Percentiles rank a stretch among this genome's conserved stretches.
Conservation (phyloP, 2,113 vertebrate species). For the Tringa solitaria region DNA sequence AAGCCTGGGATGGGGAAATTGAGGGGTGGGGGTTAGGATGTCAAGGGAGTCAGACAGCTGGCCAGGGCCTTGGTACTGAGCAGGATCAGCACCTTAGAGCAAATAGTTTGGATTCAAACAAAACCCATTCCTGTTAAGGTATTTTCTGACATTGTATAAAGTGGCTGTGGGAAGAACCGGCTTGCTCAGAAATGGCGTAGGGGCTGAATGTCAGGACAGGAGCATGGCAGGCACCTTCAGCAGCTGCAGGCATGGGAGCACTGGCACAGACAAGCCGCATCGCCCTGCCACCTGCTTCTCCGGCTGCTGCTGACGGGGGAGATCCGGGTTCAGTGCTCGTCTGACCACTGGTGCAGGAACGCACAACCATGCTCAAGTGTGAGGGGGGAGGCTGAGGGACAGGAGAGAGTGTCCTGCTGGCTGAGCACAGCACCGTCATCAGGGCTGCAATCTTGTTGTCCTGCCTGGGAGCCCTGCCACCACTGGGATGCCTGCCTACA, state of each 20-base stretch:
- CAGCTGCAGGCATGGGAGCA: not conserved
- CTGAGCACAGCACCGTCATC: too few relatives aligned
- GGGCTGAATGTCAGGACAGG: not conserved
- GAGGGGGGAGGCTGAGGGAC: not conserved
- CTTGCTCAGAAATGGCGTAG: not conserved
- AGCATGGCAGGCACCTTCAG: not conserved
- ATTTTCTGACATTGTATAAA: not conserved
- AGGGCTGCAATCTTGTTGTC: rapidly evolving
- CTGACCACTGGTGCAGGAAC: not conserved
- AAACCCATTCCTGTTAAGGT: not conserved
- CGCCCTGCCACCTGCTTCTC: not conserved
- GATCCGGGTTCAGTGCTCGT: rapidly evolving
- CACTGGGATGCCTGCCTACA: not conserved
- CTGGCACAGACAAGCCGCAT: too few relatives aligned
- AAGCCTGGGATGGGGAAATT: not conserved
- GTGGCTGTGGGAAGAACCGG: not conserved
- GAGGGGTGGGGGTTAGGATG: not conserved
- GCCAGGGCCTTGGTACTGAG: not conserved
- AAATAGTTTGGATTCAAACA: not conserved
- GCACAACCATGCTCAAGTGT: not conserved
- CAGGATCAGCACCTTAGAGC: not conserved
- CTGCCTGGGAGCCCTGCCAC: not conserved
- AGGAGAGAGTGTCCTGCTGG: not conserved
- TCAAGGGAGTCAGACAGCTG: not conserved
- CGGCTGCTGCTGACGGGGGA: not conserved